These are phyloP conservation scores for Urocynchramus pylzowi DNA, from an alignment of 2,113 vertebrate genomes.

Conservation along the genomic window DNA sequence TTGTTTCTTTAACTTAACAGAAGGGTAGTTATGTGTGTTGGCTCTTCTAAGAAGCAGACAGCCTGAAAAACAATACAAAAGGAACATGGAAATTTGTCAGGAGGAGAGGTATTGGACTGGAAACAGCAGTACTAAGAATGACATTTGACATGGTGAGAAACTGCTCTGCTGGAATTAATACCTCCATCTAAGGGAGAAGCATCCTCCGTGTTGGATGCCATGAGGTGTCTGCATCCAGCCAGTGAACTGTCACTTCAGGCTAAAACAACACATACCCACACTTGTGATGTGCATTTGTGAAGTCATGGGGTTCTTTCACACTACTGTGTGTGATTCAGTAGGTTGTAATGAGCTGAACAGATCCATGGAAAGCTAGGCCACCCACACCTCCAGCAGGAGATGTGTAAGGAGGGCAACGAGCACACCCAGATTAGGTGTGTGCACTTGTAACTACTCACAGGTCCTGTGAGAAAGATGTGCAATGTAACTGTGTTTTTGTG, in stretches of 20 bases:
- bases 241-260: not conserved
- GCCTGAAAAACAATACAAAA: not conserved
- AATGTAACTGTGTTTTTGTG: not conserved
- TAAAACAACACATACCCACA: not conserved
- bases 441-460: not conserved
- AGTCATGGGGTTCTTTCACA: not conserved
- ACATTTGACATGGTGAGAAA: not conserved
- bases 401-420: not conserved
- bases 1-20: not conserved
- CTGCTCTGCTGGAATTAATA: not conserved
- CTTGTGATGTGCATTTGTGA: not conserved
- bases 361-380: not conserved
- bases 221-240: not conserved
- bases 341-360: not conserved
- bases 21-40: not conserved
- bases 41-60: not conserved
- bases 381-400: not conserved
- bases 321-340: not conserved
- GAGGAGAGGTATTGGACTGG: not conserved
- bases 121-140: not conserved
- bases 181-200: not conserved
- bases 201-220: not conserved
- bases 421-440: accelerated
- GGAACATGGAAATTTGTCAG: not conserved
- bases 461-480: not conserved